Evolutionary conservation across 2,888 invertebrate genomes (phyloP), one percentile per base, ranked within the genome.

Genomic region (Adineta ricciae): DNA sequence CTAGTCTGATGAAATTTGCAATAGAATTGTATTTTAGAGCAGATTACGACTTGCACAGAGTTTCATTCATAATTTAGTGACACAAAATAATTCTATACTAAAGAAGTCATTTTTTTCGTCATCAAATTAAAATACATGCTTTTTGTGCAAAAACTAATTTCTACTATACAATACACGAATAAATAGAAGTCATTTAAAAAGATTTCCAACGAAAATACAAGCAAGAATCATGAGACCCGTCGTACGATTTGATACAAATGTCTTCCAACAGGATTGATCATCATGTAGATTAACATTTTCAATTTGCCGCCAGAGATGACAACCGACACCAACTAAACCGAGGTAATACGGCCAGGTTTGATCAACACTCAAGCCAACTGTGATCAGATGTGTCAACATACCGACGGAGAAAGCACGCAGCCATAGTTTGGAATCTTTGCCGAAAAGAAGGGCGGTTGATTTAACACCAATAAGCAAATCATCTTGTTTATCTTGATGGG

Each of bases 401-500:
- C 83, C 72, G 38, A 41, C 24, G 11, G 85, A 85, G 49, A 85
- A 85, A 38, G 83, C 83, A 24, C 83, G 1, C 46, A 85, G 52
- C 85, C 85, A 85, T 38, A 52, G 32, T 24, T 49, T 64, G 14
- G 85, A 72, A 38, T 50, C 52, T 32, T 56, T 32, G 32, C 73
- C 27, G n/a, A 85, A 27, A 46, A 24, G 38, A 24, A 85, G 38
- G 11, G 99, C 99, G 0, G 98, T 97, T 0, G 98, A 98, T 89
- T 97, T 97, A 78, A 99, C 94, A 0, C 97, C 97, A 73, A 97
- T 92, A 54, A 94, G 91, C 24, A 94, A 91, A 90, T 99, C 99
- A 90, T 99, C 97, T 46, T 93, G 90, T 90, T 95, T 95, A 89
- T 99, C 98, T 94, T 95, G 88, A 16, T 97, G 97, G 0, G 98